Evolutionary conservation across 2,113 vertebrate species (phyloP).

Genomic region (Arenaria interpres): DNA sequence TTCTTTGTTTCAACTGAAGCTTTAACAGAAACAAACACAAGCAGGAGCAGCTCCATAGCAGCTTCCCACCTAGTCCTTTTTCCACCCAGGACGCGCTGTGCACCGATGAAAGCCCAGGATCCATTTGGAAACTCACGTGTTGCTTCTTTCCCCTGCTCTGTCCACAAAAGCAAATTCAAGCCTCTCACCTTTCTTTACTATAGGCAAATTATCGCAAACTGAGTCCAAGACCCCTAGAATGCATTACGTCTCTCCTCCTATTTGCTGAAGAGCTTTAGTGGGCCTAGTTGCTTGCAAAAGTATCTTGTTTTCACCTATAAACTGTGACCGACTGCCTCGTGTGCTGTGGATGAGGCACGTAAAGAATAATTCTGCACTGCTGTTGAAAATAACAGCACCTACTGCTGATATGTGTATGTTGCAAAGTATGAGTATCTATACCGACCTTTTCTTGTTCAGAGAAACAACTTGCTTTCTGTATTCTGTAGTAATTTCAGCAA

Average conservation of each 20-base stretch:
- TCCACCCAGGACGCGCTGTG: fast-evolving
- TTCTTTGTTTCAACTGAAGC: neutral
- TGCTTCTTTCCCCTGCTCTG: neutral
- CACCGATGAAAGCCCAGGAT: neutral
- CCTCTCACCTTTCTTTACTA: neutral
- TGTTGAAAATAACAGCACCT: neutral
- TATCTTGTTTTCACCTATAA: neutral
- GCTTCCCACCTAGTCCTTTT: neutral
- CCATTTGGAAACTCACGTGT: neutral
- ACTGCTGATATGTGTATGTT: neutral
- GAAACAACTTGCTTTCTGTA: neutral
- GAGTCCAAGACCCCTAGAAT: neutral
- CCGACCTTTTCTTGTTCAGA: neutral
- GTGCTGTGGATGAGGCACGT: neutral
- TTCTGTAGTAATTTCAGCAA: neutral
- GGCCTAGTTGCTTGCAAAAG: neutral
- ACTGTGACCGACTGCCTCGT: fast-evolving
- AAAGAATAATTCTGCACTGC: neutral
- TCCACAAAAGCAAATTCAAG: neutral
- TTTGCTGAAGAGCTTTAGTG: neutral
- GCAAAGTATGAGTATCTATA: neutral
- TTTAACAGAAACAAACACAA: neutral
- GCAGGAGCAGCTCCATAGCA: neutral
- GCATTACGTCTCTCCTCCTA: neutral
- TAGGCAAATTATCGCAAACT: neutral